A percentile compares a stretch with the other conserved stretches of the same genome.
These are phyloP conservation scores for Salminus brasiliensis DNA, from an alignment of 2,113 vertebrate genomes.

Conservation along the genomic window DNA sequence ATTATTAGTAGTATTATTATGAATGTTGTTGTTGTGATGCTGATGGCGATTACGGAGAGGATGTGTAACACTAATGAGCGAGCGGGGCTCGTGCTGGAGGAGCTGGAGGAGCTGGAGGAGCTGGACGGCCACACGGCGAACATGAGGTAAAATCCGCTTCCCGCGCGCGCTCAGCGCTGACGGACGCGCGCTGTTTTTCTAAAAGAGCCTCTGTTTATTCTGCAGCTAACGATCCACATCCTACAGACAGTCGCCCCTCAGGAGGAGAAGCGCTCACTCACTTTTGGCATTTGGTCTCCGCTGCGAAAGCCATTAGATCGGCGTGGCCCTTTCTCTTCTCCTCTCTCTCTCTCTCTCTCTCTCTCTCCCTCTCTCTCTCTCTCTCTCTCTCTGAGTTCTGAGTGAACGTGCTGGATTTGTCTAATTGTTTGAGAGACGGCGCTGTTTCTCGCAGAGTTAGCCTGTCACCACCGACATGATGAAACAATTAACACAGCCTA, in stretches of 20 bases:
- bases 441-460: constrained; percentile 13
- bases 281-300: constrained; percentile 76
- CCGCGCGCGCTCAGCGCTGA: constrained; percentile 64
- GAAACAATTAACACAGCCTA: constrained; percentile 33
- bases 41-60: too few relatives aligned
- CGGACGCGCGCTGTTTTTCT: constrained; percentile 73
- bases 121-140: background rate
- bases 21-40: background rate
- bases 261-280: constrained; percentile 76
- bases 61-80: too few relatives aligned
- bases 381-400: constrained; percentile 53
- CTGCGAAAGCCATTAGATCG: constrained; percentile 79
- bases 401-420: background rate
- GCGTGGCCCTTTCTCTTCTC: constrained; percentile 51
- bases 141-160: constrained; percentile 44
- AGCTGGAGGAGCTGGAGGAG: background rate
- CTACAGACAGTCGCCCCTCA: constrained; percentile 73
- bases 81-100: too few relatives aligned
- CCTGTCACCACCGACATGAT: constrained; percentile 37
- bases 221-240: constrained; percentile 77
- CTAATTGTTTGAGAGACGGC: constrained; percentile 16
- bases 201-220: constrained; percentile 74
- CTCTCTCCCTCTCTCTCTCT: too few relatives aligned
- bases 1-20: background rate
- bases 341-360: constrained; percentile 64